phyloP scores from a whole-genome alignment of 2,797 vertebrate genomes.

The Psittacula echo region DNA sequence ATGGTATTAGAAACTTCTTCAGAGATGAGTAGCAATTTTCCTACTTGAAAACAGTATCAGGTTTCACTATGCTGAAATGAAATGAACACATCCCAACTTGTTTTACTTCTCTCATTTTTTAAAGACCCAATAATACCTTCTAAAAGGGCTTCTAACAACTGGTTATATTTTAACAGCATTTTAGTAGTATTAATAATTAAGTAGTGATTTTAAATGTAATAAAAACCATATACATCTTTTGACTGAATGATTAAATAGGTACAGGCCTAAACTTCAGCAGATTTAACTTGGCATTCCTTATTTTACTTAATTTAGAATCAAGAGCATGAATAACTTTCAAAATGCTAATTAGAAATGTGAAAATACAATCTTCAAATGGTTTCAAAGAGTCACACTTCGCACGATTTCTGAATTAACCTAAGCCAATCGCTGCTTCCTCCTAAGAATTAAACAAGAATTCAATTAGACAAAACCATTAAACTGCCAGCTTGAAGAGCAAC shows the following conservation, averaged over 20 bases:
- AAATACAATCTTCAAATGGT: constrained; percentile 57
- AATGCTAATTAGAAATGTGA: constrained; percentile 50
- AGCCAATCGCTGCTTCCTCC: constrained; percentile 28
- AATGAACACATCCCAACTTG: background rate
- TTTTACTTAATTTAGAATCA: constrained; percentile 62
- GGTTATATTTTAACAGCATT: constrained; percentile 35
- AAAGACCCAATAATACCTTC: constrained; percentile 40
- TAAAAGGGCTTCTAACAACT: constrained; percentile 26
- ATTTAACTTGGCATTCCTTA: constrained; percentile 47
- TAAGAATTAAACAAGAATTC: constrained; percentile 69
- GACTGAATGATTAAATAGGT: constrained; percentile 59
- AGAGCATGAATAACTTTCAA: constrained; percentile 45
- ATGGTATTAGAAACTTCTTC: background rate
- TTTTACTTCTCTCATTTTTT: background rate
- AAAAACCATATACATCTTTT: constrained; percentile 5
- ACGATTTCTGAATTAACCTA: constrained; percentile 53
- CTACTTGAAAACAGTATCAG: constrained; percentile 28
- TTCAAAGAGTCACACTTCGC: constrained; percentile 17
- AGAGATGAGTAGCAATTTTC: background rate
- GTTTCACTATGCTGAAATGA: background rate
- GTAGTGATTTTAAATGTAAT: constrained; percentile 40
- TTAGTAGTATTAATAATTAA: constrained; percentile 61
- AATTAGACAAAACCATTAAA: constrained; percentile 60
- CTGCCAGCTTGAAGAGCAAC: constrained; percentile 39
- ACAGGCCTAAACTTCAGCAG: constrained; percentile 21